phyloP scores from a whole-genome alignment of 2,888 invertebrate species.

The Machimus rusticus region DNA sequence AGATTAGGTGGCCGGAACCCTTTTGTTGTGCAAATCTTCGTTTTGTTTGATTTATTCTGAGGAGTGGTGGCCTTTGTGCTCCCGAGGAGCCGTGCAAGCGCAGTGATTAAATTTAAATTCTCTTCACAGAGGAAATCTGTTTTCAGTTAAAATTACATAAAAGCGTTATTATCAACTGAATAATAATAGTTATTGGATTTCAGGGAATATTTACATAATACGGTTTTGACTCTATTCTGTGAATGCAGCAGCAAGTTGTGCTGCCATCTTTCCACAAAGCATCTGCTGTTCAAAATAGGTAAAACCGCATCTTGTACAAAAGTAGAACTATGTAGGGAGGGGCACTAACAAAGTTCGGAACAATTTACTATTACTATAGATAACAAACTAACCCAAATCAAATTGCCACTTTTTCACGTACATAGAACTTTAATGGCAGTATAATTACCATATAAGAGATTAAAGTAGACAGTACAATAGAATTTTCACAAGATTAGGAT shows the following conservation, averaged over 20 bases:
- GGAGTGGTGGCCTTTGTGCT: conserved; percentile 1
- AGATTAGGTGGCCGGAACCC: conserved; percentile 31
- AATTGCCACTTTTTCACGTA: too few species aligned
- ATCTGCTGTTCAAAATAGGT: not conserved
- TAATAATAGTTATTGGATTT: not conserved
- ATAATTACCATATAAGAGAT: too few species aligned
- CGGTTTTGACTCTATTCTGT: not conserved
- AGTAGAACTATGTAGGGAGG: not conserved
- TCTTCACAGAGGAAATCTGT: not conserved
- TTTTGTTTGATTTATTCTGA: not conserved
- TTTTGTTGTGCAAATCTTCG: conserved; percentile 35
- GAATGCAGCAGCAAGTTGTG: not conserved
- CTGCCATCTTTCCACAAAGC: not conserved
- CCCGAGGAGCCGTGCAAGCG: not conserved
- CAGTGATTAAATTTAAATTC: not conserved
- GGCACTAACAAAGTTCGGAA: too few species aligned
- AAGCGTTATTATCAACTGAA: not conserved
- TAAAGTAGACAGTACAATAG: too few species aligned
- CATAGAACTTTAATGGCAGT: too few species aligned
- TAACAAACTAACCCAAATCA: too few species aligned
- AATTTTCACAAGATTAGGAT: too few species aligned
- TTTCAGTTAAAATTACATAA: conserved; percentile 17
- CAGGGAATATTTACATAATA: not conserved
- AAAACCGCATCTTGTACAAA: not conserved
- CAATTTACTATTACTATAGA: too few species aligned